A percentile compares a stretch with the other conserved stretches of the same genome.
phyloP scores from a whole-genome alignment of 2,113 vertebrate species.

The Cyphomyrus discorhynchus region DNA sequence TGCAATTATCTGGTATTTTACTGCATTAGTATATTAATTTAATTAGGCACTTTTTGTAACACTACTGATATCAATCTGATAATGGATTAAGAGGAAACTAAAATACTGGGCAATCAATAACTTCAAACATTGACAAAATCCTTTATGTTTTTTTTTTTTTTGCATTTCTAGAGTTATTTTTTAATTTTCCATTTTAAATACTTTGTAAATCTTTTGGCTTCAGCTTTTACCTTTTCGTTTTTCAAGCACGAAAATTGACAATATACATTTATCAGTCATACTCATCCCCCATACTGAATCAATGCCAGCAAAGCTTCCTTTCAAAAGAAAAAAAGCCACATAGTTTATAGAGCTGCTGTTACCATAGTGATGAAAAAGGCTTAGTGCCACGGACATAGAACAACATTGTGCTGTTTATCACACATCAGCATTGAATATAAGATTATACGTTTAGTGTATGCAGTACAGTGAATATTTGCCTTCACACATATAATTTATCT shows the following conservation, averaged over 20 bases:
- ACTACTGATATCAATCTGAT: background rate
- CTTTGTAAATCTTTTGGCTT: background rate
- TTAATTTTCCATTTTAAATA: background rate
- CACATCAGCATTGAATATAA: constrained; percentile 6
- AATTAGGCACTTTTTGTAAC: background rate
- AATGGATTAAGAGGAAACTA: background rate
- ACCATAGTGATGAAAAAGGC: constrained; percentile 23
- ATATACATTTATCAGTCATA: background rate
- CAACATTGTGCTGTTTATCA: constrained; percentile 1
- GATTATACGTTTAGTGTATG: background rate
- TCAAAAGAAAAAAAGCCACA: background rate
- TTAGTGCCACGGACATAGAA: constrained; percentile 16
- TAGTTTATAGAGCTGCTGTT: constrained; percentile 18
- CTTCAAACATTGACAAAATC: background rate
- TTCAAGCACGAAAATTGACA: background rate
- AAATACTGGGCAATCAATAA: background rate
- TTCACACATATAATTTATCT: background rate
- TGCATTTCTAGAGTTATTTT: background rate
- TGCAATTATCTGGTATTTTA: background rate
- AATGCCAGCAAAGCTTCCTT: constrained; percentile 4
- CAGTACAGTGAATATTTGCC: background rate
- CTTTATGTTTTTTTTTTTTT: background rate
- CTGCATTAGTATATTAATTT: background rate
- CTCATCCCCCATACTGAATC: background rate
- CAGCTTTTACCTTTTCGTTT: background rate